Evolutionary conservation across 2,113 vertebrate genomes (phyloP).

Genomic region (Smithornis capensis): DNA sequence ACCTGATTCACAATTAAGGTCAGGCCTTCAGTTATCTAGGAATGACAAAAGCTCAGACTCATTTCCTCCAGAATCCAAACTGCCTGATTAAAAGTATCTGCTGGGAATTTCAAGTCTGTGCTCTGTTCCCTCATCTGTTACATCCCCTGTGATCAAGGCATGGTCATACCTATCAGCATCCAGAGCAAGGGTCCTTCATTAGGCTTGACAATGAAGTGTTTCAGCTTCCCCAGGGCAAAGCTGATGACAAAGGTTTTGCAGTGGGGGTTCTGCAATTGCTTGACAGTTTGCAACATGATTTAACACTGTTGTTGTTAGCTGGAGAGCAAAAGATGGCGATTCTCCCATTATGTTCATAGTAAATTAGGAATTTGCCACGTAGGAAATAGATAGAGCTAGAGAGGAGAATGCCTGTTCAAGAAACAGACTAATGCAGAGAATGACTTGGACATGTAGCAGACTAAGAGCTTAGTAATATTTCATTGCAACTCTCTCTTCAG

Average conservation of each 20-base stretch:
- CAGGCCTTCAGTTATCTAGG: background rate
- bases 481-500: background rate
- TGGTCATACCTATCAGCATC: background rate
- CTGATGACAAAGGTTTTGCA: background rate
- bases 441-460: background rate
- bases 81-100: background rate
- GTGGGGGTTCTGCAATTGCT: background rate
- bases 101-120: background rate
- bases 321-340: background rate
- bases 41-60: background rate
- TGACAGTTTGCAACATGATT: background rate
- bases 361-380: background rate
- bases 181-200: background rate
- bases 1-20: background rate
- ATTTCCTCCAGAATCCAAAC: slow-evolving; percentile 21
- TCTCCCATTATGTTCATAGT: background rate
- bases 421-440: background rate
- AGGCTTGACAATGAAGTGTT: background rate
- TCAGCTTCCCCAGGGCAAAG: background rate
- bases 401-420: background rate
- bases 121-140: background rate
- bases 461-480: background rate
- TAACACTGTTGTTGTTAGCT: background rate
- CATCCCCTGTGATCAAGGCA: background rate
- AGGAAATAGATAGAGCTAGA: background rate